Evolutionary conservation across 2,797 vertebrate species (phyloP), one percentile per base, ranked within the genome.

Genomic region (Schizothorax lantsangensis): DNA sequence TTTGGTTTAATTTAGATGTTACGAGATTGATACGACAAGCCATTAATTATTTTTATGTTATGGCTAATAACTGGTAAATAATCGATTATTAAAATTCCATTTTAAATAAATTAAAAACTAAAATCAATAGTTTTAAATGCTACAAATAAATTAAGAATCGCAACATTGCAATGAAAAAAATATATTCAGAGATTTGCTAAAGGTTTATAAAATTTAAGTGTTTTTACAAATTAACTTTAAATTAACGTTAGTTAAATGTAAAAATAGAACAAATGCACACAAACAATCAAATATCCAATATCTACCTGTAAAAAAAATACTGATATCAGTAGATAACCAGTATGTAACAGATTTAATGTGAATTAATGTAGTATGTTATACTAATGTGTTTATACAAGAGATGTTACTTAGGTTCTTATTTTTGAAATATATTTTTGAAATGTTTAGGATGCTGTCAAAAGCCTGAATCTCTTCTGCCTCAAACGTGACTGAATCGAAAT

Each of bases 401-500:
- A 79, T 59, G 26, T 21, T 17, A 21, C 11, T 40, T 5, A 40
- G 11, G 19, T 59, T 80, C 15, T 45, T 19, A 1, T 30, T 45
- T 64, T 6, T 26, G 6, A 23, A 36, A 38, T 54, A 3, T 64
- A 36, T 26, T 62, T 64, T 15, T 1, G 3, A 38, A 80, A 80
- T 80, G 21, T 45, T 80, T 43, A 64, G 11, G 30, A 33, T 7
- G 4, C 4, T 72, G 33, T 59, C 33, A 59, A 40, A 84, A 26
- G 19, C 26, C 21, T 23, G 30, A 66, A 38, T 38, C 59, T 17
- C 14, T 23, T 66, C 9, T 49, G 8, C 21, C 8, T 73, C 26
- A 49, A 64, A 64, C 14, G 12, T 86, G 68, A 17, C 79, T 49
- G 52, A 64, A 21, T 62, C 47, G 7, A 72, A 45, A 77, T 62